These are phyloP conservation scores for Hecatera dysodea DNA, from an alignment of 2,888 invertebrate genomes.

Conservation along the genomic window DNA sequence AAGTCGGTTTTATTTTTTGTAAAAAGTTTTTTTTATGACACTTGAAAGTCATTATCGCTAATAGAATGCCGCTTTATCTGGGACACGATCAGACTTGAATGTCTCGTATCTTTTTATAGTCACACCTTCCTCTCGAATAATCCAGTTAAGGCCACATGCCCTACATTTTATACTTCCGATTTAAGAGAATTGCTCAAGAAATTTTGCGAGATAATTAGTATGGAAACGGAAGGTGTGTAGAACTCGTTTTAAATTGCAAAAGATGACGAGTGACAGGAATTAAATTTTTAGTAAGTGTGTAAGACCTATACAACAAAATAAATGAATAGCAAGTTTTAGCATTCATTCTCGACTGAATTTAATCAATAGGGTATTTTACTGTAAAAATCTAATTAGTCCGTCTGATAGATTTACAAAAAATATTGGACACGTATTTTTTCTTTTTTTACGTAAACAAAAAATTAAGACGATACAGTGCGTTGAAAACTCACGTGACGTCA, in stretches of 20 bases:
- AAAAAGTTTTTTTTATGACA: no score
- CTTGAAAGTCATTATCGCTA: neutral
- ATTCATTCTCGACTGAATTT: no score
- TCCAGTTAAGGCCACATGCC: constrained; percentile 21
- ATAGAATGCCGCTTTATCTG: neutral
- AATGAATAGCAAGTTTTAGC: no score
- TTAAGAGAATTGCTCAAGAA: constrained; percentile 34
- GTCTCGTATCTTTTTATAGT: constrained; percentile 6
- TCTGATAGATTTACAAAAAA: no score
- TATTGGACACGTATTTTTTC: no score
- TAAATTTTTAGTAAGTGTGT: constrained; percentile 3
- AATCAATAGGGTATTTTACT: no score
- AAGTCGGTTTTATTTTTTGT: no score
- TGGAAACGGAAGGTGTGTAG: constrained; percentile 29
- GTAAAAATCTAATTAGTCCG: no score
- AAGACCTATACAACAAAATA: neutral
- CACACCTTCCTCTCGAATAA: constrained; percentile 25
- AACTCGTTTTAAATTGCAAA: constrained; percentile 34
- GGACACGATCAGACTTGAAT: neutral
- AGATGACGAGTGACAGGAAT: neutral
- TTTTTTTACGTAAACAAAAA: no score
- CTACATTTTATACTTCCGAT: constrained; percentile 52
- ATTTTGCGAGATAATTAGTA: constrained; percentile 36
- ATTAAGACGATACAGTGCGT: no score
- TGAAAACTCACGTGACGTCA: no score